Conservation (phyloP, 2,797 vertebrate species). For the Syngnathus rostellatus region DNA sequence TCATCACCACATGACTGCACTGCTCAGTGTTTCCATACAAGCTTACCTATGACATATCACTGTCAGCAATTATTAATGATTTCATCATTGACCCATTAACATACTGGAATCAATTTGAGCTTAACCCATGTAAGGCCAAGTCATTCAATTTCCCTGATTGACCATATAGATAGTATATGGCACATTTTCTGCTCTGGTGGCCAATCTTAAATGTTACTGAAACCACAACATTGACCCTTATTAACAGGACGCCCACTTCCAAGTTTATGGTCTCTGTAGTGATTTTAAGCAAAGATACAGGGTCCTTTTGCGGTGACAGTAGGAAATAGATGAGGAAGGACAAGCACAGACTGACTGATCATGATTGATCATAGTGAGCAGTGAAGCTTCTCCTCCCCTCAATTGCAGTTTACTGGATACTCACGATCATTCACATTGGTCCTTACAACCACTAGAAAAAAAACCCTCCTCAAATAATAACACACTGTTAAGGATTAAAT, state of each 20-base stretch:
- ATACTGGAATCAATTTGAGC: conserved; percentile 44
- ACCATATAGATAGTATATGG: conserved; percentile 53
- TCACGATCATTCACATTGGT: conserved; percentile 66
- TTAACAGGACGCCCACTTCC: conserved; percentile 66
- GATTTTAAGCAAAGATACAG: conserved; percentile 72
- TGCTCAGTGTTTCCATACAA: conserved; percentile 16
- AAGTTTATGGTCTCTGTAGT: conserved; percentile 71
- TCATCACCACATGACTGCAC: background rate
- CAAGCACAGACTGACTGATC: conserved; percentile 71
- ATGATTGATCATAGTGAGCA: conserved; percentile 33
- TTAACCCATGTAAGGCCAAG: conserved; percentile 40
- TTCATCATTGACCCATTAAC: conserved; percentile 12
- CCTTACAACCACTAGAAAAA: conserved; percentile 39
- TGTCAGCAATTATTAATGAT: conserved; percentile 14
- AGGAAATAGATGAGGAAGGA: conserved; percentile 61
- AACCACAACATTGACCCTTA: conserved; percentile 64
- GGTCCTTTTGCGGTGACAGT: conserved; percentile 28
- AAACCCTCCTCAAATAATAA: background rate
- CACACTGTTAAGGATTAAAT: too few species aligned
- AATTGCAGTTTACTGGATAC: conserved; percentile 27
- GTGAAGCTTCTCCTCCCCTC: conserved; percentile 54
- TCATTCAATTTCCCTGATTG: conserved; percentile 50
- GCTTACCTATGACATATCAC: background rate
- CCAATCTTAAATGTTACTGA: conserved; percentile 70
- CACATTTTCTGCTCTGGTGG: conserved; percentile 53